Conservation (phyloP, 1,140 invertebrate species). For the Diorhabda sublineata region DNA sequence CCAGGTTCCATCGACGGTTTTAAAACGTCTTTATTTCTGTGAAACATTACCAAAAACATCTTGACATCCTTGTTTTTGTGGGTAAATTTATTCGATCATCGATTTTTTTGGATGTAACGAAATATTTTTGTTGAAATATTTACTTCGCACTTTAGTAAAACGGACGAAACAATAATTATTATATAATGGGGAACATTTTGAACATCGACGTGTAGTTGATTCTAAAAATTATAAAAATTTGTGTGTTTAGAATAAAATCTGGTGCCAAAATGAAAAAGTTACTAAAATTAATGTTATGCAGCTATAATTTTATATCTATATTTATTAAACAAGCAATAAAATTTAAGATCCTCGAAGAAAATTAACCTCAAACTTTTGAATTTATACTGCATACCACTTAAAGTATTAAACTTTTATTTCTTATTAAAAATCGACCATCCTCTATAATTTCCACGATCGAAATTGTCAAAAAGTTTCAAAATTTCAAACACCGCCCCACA, state of each 20-base stretch:
- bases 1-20: not conserved
- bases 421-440: conserved; percentile 34
- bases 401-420: conserved; percentile 33
- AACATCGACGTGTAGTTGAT: conserved; percentile 39
- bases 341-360: too few species aligned
- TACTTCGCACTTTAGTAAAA: conserved; percentile 3
- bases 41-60: not conserved
- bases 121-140: conserved; percentile 5
- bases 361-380: not conserved
- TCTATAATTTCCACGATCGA: conserved; percentile 5
- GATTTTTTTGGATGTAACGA: too few species aligned
- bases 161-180: conserved; percentile 22
- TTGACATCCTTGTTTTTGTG: too few species aligned
- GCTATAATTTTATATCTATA: conserved; percentile 25
- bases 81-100: too few species aligned
- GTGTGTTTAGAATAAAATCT: conserved; percentile 37
- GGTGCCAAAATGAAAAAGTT: conserved; percentile 44
- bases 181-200: conserved; percentile 45
- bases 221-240: conserved; percentile 34
- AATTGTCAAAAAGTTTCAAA: too few species aligned
- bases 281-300: conserved; percentile 35
- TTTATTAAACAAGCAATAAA: not conserved
- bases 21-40: not conserved
- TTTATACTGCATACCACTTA: conserved; percentile 30
- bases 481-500: too few species aligned